phyloP scores from a whole-genome alignment of 2,113 vertebrate genomes.

The Orycteropus afer region DNA sequence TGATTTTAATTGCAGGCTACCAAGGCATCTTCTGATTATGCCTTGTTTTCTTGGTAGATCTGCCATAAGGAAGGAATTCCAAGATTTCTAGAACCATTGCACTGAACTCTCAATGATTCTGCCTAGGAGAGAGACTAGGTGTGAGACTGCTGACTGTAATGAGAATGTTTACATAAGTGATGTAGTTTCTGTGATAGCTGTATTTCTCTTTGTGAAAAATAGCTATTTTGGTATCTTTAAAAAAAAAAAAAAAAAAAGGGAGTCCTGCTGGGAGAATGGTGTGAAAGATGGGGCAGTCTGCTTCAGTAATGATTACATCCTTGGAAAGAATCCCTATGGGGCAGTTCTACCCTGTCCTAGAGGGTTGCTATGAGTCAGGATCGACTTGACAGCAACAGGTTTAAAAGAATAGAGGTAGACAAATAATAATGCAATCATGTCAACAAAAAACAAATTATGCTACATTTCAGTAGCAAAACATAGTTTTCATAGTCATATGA shows the following conservation, averaged over 20 bases:
- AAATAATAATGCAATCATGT: neutral
- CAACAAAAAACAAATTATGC: neutral
- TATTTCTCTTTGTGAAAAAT: conserved; percentile 2
- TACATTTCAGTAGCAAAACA: neutral
- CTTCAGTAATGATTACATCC: too few species aligned
- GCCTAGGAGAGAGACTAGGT: neutral
- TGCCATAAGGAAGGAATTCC: neutral
- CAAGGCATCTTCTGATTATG: neutral
- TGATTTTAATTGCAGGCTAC: neutral
- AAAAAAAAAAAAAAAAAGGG: neutral
- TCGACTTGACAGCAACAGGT: too few species aligned
- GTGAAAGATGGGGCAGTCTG: neutral
- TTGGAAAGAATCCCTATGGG: too few species aligned
- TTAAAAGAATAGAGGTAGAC: too few species aligned
- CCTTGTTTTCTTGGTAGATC: neutral
- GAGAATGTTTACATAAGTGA: conserved; percentile 7
- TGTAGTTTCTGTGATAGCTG: neutral
- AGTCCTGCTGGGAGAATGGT: neutral
- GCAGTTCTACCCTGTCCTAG: too few species aligned
- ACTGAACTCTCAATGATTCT: conserved; percentile 22
- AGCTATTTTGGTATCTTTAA: neutral
- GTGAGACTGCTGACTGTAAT: neutral
- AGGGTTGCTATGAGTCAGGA: too few species aligned
- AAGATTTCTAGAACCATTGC: neutral
- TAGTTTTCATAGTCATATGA: neutral